Evolutionary conservation across 2,113 vertebrate genomes (phyloP).

Genomic region (Murina feae): DNA sequence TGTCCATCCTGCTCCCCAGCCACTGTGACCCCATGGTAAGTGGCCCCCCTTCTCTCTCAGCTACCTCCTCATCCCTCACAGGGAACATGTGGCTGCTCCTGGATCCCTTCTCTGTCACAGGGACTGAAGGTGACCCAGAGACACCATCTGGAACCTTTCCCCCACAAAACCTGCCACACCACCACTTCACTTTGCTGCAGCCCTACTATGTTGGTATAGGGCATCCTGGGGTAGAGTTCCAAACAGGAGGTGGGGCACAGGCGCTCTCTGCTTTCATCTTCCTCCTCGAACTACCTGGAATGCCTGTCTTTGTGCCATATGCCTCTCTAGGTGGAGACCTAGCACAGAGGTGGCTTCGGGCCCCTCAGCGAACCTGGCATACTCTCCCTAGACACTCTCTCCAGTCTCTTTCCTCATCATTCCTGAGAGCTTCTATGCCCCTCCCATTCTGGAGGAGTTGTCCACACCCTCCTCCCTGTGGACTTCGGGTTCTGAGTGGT

Average conservation of each 20-base stretch:
- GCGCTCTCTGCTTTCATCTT: neutral
- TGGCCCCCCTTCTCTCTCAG: neutral
- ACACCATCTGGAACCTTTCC: neutral
- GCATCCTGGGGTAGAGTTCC: neutral
- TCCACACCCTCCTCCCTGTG: neutral
- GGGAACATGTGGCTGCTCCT: neutral
- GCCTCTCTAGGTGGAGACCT: neutral
- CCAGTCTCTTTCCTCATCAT: neutral
- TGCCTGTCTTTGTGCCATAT: neutral
- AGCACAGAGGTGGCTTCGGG: neutral
- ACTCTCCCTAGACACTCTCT: neutral
- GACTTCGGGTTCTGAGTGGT: neutral
- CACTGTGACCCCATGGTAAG: neutral
- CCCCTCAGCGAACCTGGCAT: too few species aligned
- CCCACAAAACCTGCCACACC: neutral
- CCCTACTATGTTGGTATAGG: neutral
- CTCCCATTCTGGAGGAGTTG: neutral
- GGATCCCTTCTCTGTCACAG: neutral
- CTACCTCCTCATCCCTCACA: neutral
- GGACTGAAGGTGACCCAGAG: neutral
- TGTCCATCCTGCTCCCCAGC: neutral
- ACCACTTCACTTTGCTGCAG: neutral
- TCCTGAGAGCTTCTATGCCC: neutral
- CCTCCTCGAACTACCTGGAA: neutral
- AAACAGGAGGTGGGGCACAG: neutral